Percentiles rank a stretch among this genome's conserved stretches.
Conservation (phyloP, 2,113 vertebrate species). For the Poeciliopsis occidentalis region DNA sequence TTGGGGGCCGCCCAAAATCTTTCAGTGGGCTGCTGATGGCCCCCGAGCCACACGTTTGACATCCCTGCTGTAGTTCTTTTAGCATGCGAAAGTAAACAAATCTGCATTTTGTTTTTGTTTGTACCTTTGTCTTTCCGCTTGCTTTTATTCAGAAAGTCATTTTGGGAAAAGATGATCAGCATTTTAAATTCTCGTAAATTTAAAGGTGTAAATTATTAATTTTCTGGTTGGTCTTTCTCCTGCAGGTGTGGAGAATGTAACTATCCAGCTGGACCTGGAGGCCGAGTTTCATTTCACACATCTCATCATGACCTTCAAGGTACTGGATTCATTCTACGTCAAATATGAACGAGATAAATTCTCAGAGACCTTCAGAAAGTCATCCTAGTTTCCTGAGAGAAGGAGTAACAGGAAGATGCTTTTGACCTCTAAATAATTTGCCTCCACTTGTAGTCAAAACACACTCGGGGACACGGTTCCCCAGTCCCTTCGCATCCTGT, state of each 20-base stretch:
- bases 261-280: conserved; percentile 93
- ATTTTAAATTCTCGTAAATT: too few relatives aligned
- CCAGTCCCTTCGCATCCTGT: conserved; percentile 12
- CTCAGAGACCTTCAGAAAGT: conserved; percentile 52
- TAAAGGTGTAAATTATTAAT: conserved; percentile 19
- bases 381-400: conserved; percentile 40
- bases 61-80: too few relatives aligned
- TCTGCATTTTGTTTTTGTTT: neutral
- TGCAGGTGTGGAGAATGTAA: conserved; percentile 93
- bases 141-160: neutral
- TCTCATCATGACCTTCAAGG: conserved; percentile 99
- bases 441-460: conserved; percentile 5
- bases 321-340: conserved; percentile 62
- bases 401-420: conserved; percentile 17
- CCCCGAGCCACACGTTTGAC: too few relatives aligned
- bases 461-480: conserved; percentile 51
- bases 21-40: too few relatives aligned
- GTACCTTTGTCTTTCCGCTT: neutral
- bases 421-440: neutral
- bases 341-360: conserved; percentile 13
- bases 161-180: neutral
- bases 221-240: conserved; percentile 25
- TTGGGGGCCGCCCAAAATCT: too few relatives aligned
- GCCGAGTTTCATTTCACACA: conserved; percentile 99
- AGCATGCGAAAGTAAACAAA: neutral